Conservation (phyloP, 2,797 vertebrate species). For the Pseudochirops cupreus region DNA sequence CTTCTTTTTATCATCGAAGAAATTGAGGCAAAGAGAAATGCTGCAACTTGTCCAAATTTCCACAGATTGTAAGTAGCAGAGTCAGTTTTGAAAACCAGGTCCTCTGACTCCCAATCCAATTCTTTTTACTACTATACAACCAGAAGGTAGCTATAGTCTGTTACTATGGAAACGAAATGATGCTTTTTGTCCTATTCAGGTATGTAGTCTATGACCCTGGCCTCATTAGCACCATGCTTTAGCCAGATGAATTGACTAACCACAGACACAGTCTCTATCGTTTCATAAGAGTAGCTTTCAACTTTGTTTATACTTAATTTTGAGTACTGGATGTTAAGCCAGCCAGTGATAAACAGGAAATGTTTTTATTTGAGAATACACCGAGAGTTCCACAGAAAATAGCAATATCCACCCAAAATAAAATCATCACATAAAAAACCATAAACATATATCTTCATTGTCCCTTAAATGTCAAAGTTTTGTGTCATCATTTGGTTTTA, state of each 20-base stretch:
- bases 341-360: constrained; percentile 66
- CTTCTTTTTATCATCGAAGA: background rate
- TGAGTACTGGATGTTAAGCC: constrained; percentile 59
- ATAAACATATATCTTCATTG: constrained; percentile 25
- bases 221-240: constrained; percentile 53
- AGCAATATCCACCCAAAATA: constrained; percentile 59
- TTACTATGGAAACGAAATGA: background rate
- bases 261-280: constrained; percentile 6
- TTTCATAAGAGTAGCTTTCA: constrained; percentile 48
- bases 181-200: background rate
- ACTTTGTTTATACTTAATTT: constrained; percentile 62
- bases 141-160: background rate
- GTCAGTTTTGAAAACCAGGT: background rate
- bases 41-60: background rate
- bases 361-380: constrained; percentile 73
- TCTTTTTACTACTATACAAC: background rate
- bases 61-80: background rate
- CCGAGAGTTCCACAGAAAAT: constrained; percentile 67
- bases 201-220: constrained; percentile 14
- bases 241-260: constrained; percentile 18
- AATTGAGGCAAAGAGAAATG: background rate
- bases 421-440: constrained; percentile 40
- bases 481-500: background rate
- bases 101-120: background rate
- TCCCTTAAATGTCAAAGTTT: constrained; percentile 30